Base-by-base conservation (phyloP, 2,113 vertebrate genomes). In the Fukomys damarensis region DNA sequence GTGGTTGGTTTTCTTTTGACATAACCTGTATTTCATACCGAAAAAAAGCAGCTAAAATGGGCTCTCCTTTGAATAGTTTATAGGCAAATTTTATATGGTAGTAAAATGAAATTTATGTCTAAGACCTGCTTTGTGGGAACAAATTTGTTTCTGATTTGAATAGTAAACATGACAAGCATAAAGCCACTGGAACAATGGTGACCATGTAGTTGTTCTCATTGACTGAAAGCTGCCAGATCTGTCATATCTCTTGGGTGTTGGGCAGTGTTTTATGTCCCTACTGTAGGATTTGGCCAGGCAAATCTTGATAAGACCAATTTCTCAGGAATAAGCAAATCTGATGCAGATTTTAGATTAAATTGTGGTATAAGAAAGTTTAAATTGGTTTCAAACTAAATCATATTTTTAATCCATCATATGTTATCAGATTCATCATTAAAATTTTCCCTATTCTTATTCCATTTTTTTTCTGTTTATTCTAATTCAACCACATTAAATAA, bases 291-390 rank as follows among this genome's bases (percentile, higher is more conserved):
- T 97, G n/a, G 56, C 28, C 20, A 77, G 65, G 86, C 24, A 87
- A 86, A 81, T 77, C 72, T 58, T 93, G 49, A 93, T 17, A 85
- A 28, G 35, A 94, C 20, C 52, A 35, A 41, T 86, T 80, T 96
- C 58, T 88, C 65, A 91, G 38, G 28, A 61, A 70, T 86, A 88
- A 85, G 88, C 19, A 59, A 89, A 65, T 68, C 24, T 77, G 61
- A 94, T 65, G 80, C 32, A 93, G 58, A 76, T 91, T 59, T 28
- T n/a, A 24, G 46, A 88, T 88, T 96, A 81, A 70, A 77, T 76
- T 96, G 90, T 65, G 63, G 79, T 81, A 92, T 68, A 63, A 92
- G 63, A 89, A 95, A 79, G 22, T 63, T 86, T 79, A 96, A 95
- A 81, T 72, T 94, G 66, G 19, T 49, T 96, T 94, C 80, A 80